Conservation (phyloP, 53 echinoderm and acorn worm genomes). For the Zoroaster sp. region DNA sequence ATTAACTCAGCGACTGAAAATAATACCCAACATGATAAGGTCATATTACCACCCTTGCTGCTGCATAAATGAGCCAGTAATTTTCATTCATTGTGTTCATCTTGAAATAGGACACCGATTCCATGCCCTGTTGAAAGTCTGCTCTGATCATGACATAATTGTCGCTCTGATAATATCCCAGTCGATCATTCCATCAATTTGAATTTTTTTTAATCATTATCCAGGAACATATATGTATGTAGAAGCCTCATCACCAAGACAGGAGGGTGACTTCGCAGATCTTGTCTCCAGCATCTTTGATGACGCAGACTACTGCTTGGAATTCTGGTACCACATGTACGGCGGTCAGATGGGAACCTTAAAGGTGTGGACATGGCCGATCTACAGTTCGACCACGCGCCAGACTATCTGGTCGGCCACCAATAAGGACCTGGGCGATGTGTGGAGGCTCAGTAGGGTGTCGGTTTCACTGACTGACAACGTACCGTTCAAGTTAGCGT, state of each 20-base stretch:
- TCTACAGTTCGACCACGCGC: background rate
- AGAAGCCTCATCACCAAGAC: slow-evolving; percentile 55
- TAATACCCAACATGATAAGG: no score
- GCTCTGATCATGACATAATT: no score
- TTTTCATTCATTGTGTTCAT: no score
- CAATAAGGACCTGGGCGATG: slow-evolving; percentile 56
- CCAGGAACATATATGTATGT: slow-evolving; percentile 78
- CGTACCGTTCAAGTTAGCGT: slow-evolving; percentile 25
- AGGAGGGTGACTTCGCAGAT: slow-evolving; percentile 22
- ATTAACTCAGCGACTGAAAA: no score
- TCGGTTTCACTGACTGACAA: background rate
- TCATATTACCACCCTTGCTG: no score
- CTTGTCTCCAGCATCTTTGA: slow-evolving; percentile 62
- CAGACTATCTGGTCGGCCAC: background rate
- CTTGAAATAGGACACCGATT: no score
- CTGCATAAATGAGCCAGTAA: no score
- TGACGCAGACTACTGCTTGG: slow-evolving; percentile 47
- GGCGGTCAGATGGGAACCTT: slow-evolving; percentile 66
- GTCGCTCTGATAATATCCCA: no score
- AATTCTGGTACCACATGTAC: slow-evolving; percentile 83
- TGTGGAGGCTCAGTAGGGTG: slow-evolving; percentile 68
- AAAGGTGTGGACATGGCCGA: slow-evolving; percentile 37
- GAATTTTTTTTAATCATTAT: no score
- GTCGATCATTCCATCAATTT: background rate
- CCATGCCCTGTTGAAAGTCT: no score